Percentiles rank a stretch among this genome's conserved stretches.
These are phyloP conservation scores for Centroberyx gerrardi DNA, from an alignment of 2,797 vertebrate species.

Conservation along the genomic window DNA sequence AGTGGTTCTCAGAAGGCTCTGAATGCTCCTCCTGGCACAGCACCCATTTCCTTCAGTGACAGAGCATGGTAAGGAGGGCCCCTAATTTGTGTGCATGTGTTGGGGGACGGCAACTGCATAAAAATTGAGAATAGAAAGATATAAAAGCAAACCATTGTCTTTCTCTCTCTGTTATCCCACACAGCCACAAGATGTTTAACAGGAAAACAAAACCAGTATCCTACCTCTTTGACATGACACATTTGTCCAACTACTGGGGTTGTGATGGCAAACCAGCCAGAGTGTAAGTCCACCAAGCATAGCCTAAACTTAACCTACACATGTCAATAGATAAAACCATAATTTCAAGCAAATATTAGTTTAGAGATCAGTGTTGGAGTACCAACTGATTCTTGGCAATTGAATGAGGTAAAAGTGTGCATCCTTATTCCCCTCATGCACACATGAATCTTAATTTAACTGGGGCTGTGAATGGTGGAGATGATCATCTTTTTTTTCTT, in stretches of 20 bases:
- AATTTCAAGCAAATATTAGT: no score
- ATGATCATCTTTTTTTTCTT: not conserved
- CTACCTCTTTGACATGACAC: conserved; percentile 91
- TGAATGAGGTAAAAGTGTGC: no score
- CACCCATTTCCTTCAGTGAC: conserved; percentile 95
- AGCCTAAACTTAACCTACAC: not conserved
- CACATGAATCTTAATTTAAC: not conserved
- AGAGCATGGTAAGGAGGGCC: conserved; percentile 88
- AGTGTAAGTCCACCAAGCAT: conserved; percentile 70
- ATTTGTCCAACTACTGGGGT: conserved; percentile 94
- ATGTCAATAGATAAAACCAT: not conserved
- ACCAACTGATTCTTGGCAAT: no score
- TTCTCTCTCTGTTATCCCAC: conserved; percentile 26
- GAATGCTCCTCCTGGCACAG: conserved; percentile 92
- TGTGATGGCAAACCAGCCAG: conserved; percentile 87
- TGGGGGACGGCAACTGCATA: not conserved
- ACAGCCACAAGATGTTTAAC: conserved; percentile 92
- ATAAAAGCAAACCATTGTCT: not conserved
- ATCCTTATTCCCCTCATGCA: not conserved
- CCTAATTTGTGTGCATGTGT: conserved; percentile 17
- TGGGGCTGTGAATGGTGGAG: not conserved
- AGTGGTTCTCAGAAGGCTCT: conserved; percentile 95
- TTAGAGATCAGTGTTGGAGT: no score
- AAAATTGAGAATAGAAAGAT: not conserved
- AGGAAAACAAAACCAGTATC: conserved; percentile 92